These are phyloP conservation scores for Nyctibius bracteatus DNA, from an alignment of 2,113 vertebrate species.

Conservation along the genomic window DNA sequence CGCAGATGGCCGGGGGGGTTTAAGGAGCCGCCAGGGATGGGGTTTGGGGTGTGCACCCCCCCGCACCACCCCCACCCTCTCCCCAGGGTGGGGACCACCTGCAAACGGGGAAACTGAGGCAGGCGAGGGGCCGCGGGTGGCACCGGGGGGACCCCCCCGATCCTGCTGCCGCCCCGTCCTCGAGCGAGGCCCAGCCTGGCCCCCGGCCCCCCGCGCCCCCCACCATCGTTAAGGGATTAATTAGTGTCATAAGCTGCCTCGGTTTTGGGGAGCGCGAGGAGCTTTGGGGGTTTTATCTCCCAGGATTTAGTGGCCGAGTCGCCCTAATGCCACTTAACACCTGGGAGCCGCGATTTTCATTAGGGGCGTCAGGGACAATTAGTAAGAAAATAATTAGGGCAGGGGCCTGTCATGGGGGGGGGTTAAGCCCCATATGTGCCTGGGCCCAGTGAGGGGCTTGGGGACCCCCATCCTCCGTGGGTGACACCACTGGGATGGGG, in stretches of 20 bases:
- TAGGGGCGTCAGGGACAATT: conserved; percentile 77
- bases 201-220: too few relatives aligned
- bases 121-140: not conserved
- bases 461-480: not conserved
- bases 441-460: too few relatives aligned
- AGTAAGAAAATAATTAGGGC: conserved; percentile 63
- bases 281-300: conserved; percentile 77
- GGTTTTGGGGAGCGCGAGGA: conserved; percentile 75
- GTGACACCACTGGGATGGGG: not conserved
- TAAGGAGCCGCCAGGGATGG: not conserved
- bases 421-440: not conserved
- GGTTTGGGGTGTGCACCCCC: not conserved
- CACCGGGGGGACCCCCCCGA: not conserved
- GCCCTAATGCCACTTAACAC: conserved; percentile 71
- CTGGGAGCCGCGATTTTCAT: conserved; percentile 75
- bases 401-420: not conserved
- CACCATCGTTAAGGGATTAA: conserved; percentile 74
- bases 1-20: not conserved
- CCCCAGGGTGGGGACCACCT: too few relatives aligned
- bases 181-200: not conserved
- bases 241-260: conserved; percentile 82
- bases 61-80: not conserved
- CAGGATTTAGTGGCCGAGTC: conserved; percentile 68
- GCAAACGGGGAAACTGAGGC: not conserved
- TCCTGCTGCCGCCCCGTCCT: too few relatives aligned